Conservation (phyloP, 1,140 invertebrate genomes). For the Drosophila lowei region DNA sequence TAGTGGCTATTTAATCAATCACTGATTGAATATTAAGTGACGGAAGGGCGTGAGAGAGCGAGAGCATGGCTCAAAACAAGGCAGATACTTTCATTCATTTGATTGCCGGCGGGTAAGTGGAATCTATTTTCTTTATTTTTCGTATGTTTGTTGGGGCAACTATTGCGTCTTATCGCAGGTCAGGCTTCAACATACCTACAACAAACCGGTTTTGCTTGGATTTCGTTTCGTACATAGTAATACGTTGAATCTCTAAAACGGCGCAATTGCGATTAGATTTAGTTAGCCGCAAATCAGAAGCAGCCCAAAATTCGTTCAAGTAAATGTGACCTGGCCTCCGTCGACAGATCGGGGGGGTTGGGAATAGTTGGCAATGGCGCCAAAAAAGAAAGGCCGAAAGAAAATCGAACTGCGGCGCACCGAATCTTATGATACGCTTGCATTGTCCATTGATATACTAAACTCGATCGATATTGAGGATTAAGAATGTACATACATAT, state of each 20-base stretch:
- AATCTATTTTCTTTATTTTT: slow-evolving; percentile 11
- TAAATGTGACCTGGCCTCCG: slow-evolving; percentile 20
- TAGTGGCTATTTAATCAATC: slow-evolving; percentile 13
- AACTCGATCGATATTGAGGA: too few relatives aligned
- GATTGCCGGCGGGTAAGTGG: slow-evolving; percentile 71
- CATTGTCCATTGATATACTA: too few relatives aligned
- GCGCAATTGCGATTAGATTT: slow-evolving; percentile 65
- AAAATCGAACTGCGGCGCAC: not conserved
- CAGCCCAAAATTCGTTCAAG: too few relatives aligned
- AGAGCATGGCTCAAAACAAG: slow-evolving; percentile 67
- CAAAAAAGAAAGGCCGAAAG: slow-evolving; percentile 53
- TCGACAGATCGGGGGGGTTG: not conserved
- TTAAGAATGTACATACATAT: too few relatives aligned
- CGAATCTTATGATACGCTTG: too few relatives aligned
- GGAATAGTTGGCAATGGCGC: slow-evolving; percentile 58
- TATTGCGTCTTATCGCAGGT: slow-evolving; percentile 71
- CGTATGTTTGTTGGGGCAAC: slow-evolving; percentile 15
- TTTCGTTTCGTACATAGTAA: slow-evolving; percentile 2
- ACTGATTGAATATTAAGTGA: not conserved
- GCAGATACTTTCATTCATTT: slow-evolving; percentile 70
- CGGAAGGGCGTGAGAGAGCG: slow-evolving; percentile 9
- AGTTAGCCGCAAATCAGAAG: slow-evolving; percentile 22
- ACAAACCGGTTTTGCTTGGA: slow-evolving; percentile 55
- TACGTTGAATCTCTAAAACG: slow-evolving; percentile 31
- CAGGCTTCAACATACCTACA: slow-evolving; percentile 16